A percentile compares a stretch with the other conserved stretches of the same genome.
Evolutionary conservation across 2,113 vertebrate genomes (phyloP).

Genomic region (Eurypyga helias): DNA sequence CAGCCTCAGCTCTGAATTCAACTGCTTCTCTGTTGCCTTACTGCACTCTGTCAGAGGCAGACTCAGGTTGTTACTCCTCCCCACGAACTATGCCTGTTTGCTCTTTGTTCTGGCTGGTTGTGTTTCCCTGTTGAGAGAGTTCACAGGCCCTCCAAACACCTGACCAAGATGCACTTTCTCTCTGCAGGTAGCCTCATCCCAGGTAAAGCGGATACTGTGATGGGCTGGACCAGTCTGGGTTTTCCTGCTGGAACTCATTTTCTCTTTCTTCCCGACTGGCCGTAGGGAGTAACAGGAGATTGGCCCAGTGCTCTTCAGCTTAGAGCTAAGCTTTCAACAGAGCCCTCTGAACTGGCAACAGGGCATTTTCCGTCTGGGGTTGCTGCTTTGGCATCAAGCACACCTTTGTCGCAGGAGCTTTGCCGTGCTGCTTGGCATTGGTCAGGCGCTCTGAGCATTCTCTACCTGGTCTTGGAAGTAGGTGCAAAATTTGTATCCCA

Average conservation of each 20-base stretch:
- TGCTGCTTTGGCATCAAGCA: background rate
- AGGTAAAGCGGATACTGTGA: background rate
- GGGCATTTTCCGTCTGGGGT: background rate
- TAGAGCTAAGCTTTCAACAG: background rate
- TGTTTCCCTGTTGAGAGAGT: background rate
- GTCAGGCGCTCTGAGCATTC: background rate
- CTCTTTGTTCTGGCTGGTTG: background rate
- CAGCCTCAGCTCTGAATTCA: background rate
- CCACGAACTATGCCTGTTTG: accelerated
- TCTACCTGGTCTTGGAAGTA: background rate
- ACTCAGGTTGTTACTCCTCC: background rate
- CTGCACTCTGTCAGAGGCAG: background rate
- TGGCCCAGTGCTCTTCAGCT: background rate
- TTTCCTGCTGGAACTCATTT: background rate
- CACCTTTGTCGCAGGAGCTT: background rate
- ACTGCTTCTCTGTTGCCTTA: background rate
- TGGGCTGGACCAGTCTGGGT: background rate
- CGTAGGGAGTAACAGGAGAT: background rate
- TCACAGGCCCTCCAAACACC: background rate
- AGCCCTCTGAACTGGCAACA: background rate
- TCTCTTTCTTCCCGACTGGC: background rate
- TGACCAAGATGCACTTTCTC: background rate
- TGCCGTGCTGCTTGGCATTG: background rate
- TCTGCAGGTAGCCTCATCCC: background rate
- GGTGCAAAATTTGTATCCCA: background rate